phyloP scores from a whole-genome alignment of 2,888 invertebrate species.

The Scelioninae gen. 1 region DNA sequence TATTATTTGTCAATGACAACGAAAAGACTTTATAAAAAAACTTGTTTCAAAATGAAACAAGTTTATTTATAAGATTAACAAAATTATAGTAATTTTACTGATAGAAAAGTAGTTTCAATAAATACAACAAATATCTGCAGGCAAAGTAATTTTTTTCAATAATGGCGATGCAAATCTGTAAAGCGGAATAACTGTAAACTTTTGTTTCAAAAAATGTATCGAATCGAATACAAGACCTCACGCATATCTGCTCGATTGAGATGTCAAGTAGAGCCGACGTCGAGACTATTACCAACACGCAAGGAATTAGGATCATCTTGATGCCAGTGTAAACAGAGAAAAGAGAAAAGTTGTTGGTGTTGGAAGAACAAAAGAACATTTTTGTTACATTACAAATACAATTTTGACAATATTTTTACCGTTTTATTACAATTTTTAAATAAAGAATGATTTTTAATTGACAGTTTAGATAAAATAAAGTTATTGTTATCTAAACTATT shows the following conservation, averaged over 20 bases:
- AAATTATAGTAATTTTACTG: too few species aligned
- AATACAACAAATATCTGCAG: background rate
- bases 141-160: background rate
- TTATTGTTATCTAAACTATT: too few species aligned
- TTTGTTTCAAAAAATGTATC: slow-evolving; percentile 46
- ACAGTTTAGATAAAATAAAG: too few species aligned
- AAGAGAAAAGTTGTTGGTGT: slow-evolving; percentile 39
- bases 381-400: too few species aligned
- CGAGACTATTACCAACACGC: slow-evolving; percentile 60
- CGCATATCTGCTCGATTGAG: slow-evolving; percentile 53
- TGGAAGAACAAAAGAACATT: slow-evolving; percentile 19
- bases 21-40: too few species aligned
- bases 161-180: slow-evolving; percentile 25
- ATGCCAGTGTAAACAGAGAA: slow-evolving; percentile 52
- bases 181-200: slow-evolving; percentile 38
- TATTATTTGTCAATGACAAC: too few species aligned
- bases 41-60: too few species aligned
- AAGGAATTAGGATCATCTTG: slow-evolving; percentile 59
- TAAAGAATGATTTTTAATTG: too few species aligned
- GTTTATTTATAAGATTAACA: too few species aligned
- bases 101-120: background rate
- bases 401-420: too few species aligned
- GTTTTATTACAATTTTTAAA: too few species aligned
- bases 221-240: slow-evolving; percentile 53
- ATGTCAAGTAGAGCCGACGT: slow-evolving; percentile 55